Evolutionary conservation across 2,888 invertebrate species (phyloP).

Genomic region (Holacanthella duospinosa): DNA sequence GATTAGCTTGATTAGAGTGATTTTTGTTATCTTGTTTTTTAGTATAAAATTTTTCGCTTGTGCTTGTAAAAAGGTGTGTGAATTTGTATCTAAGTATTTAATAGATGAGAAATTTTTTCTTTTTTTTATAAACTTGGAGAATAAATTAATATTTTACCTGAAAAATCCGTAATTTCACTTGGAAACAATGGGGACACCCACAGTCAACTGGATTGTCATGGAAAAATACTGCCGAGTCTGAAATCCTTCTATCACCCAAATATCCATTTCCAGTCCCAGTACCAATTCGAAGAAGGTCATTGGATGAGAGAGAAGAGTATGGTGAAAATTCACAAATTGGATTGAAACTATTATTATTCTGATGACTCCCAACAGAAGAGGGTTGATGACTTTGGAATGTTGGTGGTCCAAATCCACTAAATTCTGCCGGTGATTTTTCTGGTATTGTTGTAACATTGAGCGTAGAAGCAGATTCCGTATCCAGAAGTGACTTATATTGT

Average conservation of each 20-base stretch:
- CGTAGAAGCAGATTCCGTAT: slow-evolving; percentile 10
- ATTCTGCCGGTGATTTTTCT: slow-evolving; percentile 13
- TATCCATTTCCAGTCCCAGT: slow-evolving; percentile 18
- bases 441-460: not conserved
- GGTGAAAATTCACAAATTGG: slow-evolving; percentile 35
- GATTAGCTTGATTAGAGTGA: no score
- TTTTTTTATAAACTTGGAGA: no score
- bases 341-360: slow-evolving; percentile 19
- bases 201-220: slow-evolving; percentile 37
- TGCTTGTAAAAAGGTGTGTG: no score
- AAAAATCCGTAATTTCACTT: slow-evolving; percentile 31
- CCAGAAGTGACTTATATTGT: slow-evolving; percentile 14
- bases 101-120: no score
- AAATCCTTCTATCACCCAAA: slow-evolving; percentile 21
- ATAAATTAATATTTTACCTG: slow-evolving; percentile 29
- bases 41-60: no score
- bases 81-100: no score
- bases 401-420: slow-evolving; percentile 16
- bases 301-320: slow-evolving; percentile 30
- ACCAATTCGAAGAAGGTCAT: slow-evolving; percentile 26
- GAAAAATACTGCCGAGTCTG: slow-evolving; percentile 14
- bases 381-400: no score
- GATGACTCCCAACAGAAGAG: slow-evolving; percentile 11
- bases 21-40: no score
- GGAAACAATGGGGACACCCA: slow-evolving; percentile 36